Base-by-base conservation (phyloP, 1,140 invertebrate genomes). In the Ips typographus region DNA sequence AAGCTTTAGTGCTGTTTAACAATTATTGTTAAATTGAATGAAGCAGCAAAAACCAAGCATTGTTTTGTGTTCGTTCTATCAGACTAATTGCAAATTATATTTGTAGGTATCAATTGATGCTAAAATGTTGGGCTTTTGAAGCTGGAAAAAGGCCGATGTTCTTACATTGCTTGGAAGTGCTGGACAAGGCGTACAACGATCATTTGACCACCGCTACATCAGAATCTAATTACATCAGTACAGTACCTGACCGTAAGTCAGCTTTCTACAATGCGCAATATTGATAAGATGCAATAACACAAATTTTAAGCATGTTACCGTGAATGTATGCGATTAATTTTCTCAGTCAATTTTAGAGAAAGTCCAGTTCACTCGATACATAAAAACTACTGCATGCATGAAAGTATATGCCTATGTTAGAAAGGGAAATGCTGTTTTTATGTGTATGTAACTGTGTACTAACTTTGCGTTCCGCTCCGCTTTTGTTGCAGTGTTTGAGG, bases 121-220 rank as follows among this genome's bases (percentile, higher is more conserved):
- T 89, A 43, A 84, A 88, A 72, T 94, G 93, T 80, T 95, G 93
- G 93, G 86, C 84, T 72, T 90, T 89, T 70, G 84, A 85, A 71
- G 87, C 91, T 0, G 87, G 89, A 69, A 85, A 89, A 68, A 82
- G 94, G 52, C 93, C 93, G 5, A 90, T 87, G 37, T 95, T 96
- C 79, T 87, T 87, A 55, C 86, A 89, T 66, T 93, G 91, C 77
- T 80, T 92, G 37, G 85, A 88, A 71, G 82, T 87, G 8, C 81
- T 94, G 47, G 83, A 85, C 69, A 80, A 74, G 66, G 72, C 77
- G 1, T 76, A 80, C 53, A 58, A 66, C n/a, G 66, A 77, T 47
- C 75, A 73, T 37, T 49, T 74, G 6, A 59, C 73, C 7, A 75
- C 75, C 59, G 74, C 75, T n/a, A 71, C 71, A 49, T 77, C 77